Percentiles rank a stretch among this genome's conserved stretches.
Conservation (phyloP, 2,888 invertebrate genomes). For the Xiphydria camelus region DNA sequence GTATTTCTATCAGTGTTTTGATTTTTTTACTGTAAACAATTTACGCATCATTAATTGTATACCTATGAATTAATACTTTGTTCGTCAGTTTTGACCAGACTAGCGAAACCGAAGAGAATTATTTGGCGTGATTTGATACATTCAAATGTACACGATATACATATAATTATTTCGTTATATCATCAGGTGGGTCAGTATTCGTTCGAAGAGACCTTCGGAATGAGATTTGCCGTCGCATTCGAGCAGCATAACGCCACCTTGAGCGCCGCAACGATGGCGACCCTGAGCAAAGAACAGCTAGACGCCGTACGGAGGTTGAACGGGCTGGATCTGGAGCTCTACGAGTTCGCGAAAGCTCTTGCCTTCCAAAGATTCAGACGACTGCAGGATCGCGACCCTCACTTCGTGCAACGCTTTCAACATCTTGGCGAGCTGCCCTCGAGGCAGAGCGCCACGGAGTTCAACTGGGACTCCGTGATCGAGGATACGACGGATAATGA, state of each 20-base stretch:
- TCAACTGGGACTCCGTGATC: constrained; percentile 85
- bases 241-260: constrained; percentile 91
- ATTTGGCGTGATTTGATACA: too few relatives aligned
- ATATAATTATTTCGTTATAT: not conserved
- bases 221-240: constrained; percentile 87
- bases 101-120: too few relatives aligned
- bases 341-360: constrained; percentile 88
- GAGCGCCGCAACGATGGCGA: constrained; percentile 79
- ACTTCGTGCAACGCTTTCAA: constrained; percentile 81
- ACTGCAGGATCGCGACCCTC: constrained; percentile 76
- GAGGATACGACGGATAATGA: constrained; percentile 66
- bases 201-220: constrained; percentile 91
- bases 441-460: constrained; percentile 77
- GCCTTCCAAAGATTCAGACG: constrained; percentile 84
- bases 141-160: too few relatives aligned
- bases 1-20: too few relatives aligned
- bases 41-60: too few relatives aligned
- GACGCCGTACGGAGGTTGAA: constrained; percentile 79
- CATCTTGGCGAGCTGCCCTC: constrained; percentile 81
- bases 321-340: constrained; percentile 88
- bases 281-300: constrained; percentile 75
- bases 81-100: too few relatives aligned
- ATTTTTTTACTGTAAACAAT: too few relatives aligned
- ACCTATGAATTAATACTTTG: too few relatives aligned
- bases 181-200: constrained; percentile 82